These are phyloP conservation scores for Eristalis intricaria DNA, from an alignment of 2,888 invertebrate species.

Conservation along the genomic window DNA sequence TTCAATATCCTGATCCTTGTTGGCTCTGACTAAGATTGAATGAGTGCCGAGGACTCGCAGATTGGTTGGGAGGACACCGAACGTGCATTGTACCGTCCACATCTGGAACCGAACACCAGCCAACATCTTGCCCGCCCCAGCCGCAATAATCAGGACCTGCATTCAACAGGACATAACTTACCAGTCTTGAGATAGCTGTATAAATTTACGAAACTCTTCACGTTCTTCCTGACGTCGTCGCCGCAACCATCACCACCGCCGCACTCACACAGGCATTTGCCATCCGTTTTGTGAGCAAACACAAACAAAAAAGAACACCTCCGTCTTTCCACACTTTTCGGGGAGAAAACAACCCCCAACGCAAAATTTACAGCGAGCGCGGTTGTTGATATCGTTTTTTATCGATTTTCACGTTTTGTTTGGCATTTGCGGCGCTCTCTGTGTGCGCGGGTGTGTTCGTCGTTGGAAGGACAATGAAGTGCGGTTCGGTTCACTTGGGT, in stretches of 20 bases:
- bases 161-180: constrained; percentile 66
- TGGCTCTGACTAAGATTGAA: constrained; percentile 46
- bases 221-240: constrained; percentile 45
- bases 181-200: constrained; percentile 3
- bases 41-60: neutral
- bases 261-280: neutral
- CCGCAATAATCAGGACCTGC: constrained; percentile 45
- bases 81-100: neutral
- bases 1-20: constrained; percentile 58
- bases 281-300: neutral
- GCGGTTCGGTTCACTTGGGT: constrained; percentile 63
- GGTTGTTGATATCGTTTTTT: constrained; percentile 56
- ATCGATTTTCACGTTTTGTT: constrained; percentile 50
- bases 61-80: constrained; percentile 1
- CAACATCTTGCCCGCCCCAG: neutral
- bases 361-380: neutral
- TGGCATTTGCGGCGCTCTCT: neutral
- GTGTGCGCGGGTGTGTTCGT: neutral
- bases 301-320: neutral
- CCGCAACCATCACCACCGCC: neutral
- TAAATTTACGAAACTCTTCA: constrained; percentile 56
- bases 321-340: too few relatives aligned
- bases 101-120: too few relatives aligned
- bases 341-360: neutral
- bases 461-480: constrained; percentile 59